These are phyloP conservation scores for Lepeophtheirus salmonis DNA, from an alignment of 1,140 invertebrate species.

Conservation along the genomic window DNA sequence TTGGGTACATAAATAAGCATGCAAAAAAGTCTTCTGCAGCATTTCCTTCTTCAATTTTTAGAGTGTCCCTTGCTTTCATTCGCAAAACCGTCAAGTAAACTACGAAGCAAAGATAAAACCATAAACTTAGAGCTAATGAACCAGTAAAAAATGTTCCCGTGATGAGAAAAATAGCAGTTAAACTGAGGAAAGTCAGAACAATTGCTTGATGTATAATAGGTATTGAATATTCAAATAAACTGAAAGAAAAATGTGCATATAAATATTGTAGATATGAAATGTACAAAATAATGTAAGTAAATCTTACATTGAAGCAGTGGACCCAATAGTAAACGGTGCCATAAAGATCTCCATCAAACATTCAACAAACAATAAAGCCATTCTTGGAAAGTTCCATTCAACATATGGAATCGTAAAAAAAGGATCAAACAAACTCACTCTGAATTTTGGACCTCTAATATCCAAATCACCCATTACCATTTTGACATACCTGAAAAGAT, in stretches of 20 bases:
- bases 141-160: neutral
- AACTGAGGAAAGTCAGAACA: neutral
- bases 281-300: neutral
- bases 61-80: neutral
- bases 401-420: neutral
- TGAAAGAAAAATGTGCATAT: neutral
- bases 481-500: neutral
- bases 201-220: neutral
- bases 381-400: neutral
- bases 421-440: neutral
- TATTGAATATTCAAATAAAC: neutral
- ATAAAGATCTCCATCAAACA: neutral
- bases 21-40: constrained; percentile 10
- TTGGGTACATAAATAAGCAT: constrained; percentile 4
- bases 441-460: neutral
- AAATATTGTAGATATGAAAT: neutral
- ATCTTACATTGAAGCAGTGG: neutral
- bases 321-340: neutral
- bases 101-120: constrained; percentile 9
- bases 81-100: neutral
- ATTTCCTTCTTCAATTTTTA: constrained; percentile 1
- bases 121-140: neutral
- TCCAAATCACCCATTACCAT: constrained; percentile 11
- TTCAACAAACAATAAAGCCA: neutral
- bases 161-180: neutral